Conservation (phyloP, 2,888 invertebrate genomes). For the Cetonia aurata region DNA sequence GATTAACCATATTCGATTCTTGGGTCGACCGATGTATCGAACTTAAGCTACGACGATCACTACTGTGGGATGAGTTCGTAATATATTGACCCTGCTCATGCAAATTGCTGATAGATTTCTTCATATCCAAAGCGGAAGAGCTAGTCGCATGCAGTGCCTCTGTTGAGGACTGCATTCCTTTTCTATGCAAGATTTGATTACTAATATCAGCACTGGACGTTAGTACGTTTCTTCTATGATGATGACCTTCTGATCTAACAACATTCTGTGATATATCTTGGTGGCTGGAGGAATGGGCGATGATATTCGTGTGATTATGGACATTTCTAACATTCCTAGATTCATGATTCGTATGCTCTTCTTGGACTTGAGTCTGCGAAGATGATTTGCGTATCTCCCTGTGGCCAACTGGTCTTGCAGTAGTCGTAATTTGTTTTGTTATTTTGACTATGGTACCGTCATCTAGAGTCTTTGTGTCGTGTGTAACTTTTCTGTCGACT, state of each 20-base stretch:
- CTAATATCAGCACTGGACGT: slow-evolving; percentile 80
- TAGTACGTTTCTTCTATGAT: slow-evolving; percentile 82
- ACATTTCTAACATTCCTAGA: slow-evolving; percentile 50
- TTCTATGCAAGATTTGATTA: slow-evolving; percentile 84
- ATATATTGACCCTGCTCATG: slow-evolving; percentile 80
- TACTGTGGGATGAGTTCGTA: slow-evolving; percentile 75
- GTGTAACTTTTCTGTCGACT: slow-evolving; percentile 45
- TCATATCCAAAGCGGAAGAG: slow-evolving; percentile 82
- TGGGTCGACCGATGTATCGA: slow-evolving; percentile 80
- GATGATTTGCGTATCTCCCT: slow-evolving; percentile 61
- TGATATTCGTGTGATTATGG: slow-evolving; percentile 50
- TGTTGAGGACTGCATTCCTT: slow-evolving; percentile 76
- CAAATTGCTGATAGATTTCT: slow-evolving; percentile 84
- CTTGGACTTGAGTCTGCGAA: slow-evolving; percentile 61
- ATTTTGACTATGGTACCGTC: slow-evolving; percentile 71
- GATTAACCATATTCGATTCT: slow-evolving; percentile 64
- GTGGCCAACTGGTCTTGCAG: slow-evolving; percentile 53
- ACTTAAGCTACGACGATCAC: slow-evolving; percentile 82
- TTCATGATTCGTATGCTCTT: slow-evolving; percentile 53
- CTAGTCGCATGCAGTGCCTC: slow-evolving; percentile 81
- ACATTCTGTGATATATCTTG: slow-evolving; percentile 50
- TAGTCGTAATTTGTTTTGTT: slow-evolving; percentile 68
- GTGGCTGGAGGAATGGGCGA: slow-evolving; percentile 53
- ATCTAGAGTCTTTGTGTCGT: slow-evolving; percentile 65
- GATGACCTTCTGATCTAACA: slow-evolving; percentile 62